phyloP scores from a whole-genome alignment of 2,113 vertebrate genomes.

The Petrocephalus microphthalmus region DNA sequence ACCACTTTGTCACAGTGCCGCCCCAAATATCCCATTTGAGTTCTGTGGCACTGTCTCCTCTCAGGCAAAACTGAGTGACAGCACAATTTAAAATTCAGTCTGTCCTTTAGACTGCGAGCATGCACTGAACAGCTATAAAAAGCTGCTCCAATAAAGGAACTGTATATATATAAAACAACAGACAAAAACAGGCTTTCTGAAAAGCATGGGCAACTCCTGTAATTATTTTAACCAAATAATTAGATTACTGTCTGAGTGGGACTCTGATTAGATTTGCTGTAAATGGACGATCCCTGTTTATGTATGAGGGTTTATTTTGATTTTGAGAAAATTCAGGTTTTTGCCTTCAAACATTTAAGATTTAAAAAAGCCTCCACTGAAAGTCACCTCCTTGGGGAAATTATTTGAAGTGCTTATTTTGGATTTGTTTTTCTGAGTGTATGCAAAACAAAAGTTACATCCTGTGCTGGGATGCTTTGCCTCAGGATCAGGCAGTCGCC shows the following conservation, averaged over 20 bases:
- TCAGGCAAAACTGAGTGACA: background rate
- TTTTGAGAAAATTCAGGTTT: background rate
- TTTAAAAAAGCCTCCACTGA: background rate
- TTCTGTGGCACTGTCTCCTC: background rate
- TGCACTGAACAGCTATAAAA: background rate
- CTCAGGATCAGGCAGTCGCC: background rate
- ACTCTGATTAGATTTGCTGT: slow-evolving; percentile 27
- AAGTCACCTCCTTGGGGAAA: background rate
- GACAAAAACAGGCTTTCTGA: background rate
- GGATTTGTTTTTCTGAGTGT: background rate
- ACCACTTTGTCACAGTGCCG: no score
- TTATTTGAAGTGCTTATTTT: background rate
- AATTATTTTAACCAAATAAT: slow-evolving; percentile 22
- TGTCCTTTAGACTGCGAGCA: background rate
- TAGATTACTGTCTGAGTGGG: slow-evolving; percentile 3
- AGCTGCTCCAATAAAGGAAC: background rate
- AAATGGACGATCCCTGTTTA: slow-evolving; percentile 9
- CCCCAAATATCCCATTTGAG: no score
- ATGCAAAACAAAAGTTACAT: background rate
- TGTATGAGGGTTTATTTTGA: background rate
- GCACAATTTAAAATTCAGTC: background rate
- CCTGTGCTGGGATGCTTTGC: background rate
- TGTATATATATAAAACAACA: background rate
- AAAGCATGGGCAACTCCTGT: background rate
- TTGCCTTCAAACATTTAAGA: background rate